These are phyloP conservation scores for Eublepharis macularius DNA, from an alignment of 2,113 vertebrate species.

Conservation along the genomic window DNA sequence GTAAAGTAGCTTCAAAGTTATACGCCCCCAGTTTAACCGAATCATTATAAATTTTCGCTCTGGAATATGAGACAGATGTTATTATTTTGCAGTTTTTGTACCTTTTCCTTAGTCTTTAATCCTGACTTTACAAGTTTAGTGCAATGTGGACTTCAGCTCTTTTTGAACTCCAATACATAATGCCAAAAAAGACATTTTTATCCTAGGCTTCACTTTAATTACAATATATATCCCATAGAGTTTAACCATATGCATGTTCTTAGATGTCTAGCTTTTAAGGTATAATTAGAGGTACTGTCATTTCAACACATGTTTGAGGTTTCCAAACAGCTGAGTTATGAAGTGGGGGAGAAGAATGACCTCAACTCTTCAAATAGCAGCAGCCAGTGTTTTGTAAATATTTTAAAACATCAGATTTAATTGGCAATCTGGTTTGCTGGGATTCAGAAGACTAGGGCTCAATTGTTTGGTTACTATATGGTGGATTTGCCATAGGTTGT, in stretches of 20 bases:
- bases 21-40: not conserved
- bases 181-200: constrained; percentile 23
- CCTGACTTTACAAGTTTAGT: constrained; percentile 29
- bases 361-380: not conserved
- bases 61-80: not conserved
- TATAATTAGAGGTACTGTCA: constrained; percentile 50
- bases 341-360: constrained; percentile 5
- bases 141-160: constrained; percentile 36
- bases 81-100: not conserved
- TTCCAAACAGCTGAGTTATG: constrained; percentile 27
- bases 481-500: constrained; percentile 21
- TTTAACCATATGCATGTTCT: constrained; percentile 59
- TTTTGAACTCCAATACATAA: not conserved
- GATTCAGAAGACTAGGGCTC: constrained; percentile 32
- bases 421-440: constrained; percentile 30
- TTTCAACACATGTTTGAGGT: constrained; percentile 41
- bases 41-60: not conserved
- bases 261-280: constrained; percentile 66
- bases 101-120: constrained; percentile 6
- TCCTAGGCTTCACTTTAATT: constrained; percentile 51
- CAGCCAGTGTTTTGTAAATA: not conserved
- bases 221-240: constrained; percentile 49
- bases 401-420: constrained; percentile 1
- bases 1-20: not conserved
- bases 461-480: constrained; percentile 23